Conservation (phyloP, 2,797 vertebrate species). For the Austrolebias charrua region DNA sequence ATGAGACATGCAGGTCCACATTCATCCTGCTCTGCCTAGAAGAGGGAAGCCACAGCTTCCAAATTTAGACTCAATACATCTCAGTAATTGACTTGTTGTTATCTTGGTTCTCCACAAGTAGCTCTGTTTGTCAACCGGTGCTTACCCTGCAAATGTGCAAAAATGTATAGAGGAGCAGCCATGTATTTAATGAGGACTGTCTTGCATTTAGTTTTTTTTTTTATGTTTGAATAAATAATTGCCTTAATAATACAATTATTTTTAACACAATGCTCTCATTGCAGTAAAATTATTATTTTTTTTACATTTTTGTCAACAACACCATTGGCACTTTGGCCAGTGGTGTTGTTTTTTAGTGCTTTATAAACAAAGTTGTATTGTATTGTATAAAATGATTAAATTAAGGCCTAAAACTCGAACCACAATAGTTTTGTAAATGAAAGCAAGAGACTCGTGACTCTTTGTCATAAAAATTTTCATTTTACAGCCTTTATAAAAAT, state of each 20-base stretch:
- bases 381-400: too few species aligned
- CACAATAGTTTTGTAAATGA: background rate
- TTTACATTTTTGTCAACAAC: too few species aligned
- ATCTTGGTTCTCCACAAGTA: constrained; percentile 32
- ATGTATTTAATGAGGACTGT: background rate
- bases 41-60: constrained; percentile 50
- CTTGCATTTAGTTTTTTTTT: background rate
- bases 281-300: too few species aligned
- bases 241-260: too few species aligned
- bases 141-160: background rate
- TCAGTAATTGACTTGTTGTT: constrained; percentile 45
- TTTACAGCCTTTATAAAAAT: too few species aligned
- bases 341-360: too few species aligned
- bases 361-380: too few species aligned
- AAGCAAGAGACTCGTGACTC: background rate
- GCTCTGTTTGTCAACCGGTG: constrained; percentile 20
- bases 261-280: too few species aligned
- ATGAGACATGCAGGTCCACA: constrained; percentile 46
- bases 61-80: constrained; percentile 57
- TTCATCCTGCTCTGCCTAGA: constrained; percentile 48
- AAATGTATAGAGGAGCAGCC: background rate
- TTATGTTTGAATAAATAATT: background rate
- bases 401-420: background rate
- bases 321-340: too few species aligned
- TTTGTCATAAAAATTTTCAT: too few species aligned